Evolutionary conservation across 2,888 invertebrate genomes (phyloP), one percentile per base, ranked within the genome.

Genomic region (Chrysina gloriosa): DNA sequence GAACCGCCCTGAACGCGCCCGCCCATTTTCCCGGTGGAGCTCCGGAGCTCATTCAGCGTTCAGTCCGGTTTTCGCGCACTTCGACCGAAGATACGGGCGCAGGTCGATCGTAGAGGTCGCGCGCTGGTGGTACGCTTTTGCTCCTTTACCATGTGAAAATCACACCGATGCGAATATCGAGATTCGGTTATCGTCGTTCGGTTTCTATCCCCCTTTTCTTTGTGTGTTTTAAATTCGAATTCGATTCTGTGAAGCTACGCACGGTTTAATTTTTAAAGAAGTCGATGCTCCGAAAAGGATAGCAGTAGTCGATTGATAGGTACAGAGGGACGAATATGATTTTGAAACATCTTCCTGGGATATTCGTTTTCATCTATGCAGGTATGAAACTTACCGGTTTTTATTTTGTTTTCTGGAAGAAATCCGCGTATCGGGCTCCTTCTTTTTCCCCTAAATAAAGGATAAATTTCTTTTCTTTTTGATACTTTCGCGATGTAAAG

Each of bases 21-120:
- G 73, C 74, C 74, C 67, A 72, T 72, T 72, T 74, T 73, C 74
- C 74, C 73, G 74, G 74, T 71, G 72, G 71, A 72, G 71, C 69
- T 71, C 58, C 58, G 63, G 69, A 69, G 69, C 54, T 50, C 25
- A 54, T 66, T 54, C 42, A 5, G 42, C 70, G n/a, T 16, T 36
- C 65, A 64, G 70, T 71, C 61, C 39, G 34, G 27, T 67, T 66
- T 64, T 69, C 48, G 54, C 63, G 42, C n/a, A 19, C 52, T 6
- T 52, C 16, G 3, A n/a, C 27, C 2, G 48, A 27, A 9, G 23
- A 21, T 7, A 21, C 27, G 11, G 19, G 16, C 63, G 23, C n/a
- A 29, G 27, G 19, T 63, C 27, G 58, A 39, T 63, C 48, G 54
- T 63, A 65, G 63, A 52, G n/a, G n/a, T n/a, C n/a, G n/a, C n/a